These are phyloP conservation scores for Cordilura impudica DNA, from an alignment of 2,888 invertebrate species.

Conservation along the genomic window DNA sequence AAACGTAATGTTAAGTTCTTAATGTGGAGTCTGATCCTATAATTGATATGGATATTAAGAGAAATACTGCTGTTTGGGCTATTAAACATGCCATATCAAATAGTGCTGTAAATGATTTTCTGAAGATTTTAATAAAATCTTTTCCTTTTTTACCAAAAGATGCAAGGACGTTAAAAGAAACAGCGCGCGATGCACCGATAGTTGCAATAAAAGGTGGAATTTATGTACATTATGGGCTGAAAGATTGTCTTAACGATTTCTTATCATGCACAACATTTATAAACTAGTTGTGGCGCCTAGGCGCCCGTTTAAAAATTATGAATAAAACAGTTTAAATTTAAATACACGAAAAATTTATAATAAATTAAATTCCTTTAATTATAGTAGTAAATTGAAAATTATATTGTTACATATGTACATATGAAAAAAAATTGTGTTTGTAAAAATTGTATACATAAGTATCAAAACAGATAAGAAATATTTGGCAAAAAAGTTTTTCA, in stretches of 20 bases:
- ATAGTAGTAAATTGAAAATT: too few relatives aligned
- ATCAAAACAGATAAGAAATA: too few relatives aligned
- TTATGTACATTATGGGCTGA: conserved; percentile 35
- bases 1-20: conserved; percentile 21
- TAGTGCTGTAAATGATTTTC: conserved; percentile 30
- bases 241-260: conserved; percentile 34
- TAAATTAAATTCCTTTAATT: too few relatives aligned
- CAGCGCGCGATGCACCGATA: conserved; percentile 27
- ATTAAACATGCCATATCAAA: conserved; percentile 31
- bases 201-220: conserved; percentile 25
- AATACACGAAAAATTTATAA: too few relatives aligned
- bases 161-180: conserved; percentile 44
- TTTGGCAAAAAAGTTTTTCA: too few relatives aligned
- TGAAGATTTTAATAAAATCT: conserved; percentile 36
- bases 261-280: not conserved
- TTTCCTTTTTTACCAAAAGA: conserved; percentile 43
- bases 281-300: too few relatives aligned
- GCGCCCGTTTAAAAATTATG: too few relatives aligned
- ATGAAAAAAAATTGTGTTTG: too few relatives aligned
- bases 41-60: conserved; percentile 11
- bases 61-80: conserved; percentile 32
- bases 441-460: too few relatives aligned
- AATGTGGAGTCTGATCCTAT: conserved; percentile 8
- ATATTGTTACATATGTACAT: too few relatives aligned
- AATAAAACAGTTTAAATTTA: too few relatives aligned